These are phyloP conservation scores for Henricia sp. DNA, from an alignment of 53 echinoderm and acorn worm species.

Conservation along the genomic window DNA sequence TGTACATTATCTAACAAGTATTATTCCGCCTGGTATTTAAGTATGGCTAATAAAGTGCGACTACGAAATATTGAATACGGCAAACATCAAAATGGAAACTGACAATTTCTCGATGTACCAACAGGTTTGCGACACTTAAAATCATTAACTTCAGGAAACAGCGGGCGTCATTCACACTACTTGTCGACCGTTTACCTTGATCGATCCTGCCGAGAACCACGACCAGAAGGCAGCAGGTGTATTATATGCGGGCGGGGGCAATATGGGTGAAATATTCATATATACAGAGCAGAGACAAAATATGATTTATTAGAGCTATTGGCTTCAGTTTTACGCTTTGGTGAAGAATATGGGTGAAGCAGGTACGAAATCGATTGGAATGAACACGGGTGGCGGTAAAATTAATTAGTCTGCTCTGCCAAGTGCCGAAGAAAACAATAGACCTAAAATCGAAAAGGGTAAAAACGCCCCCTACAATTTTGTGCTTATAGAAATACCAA, in stretches of 20 bases:
- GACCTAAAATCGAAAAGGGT: not conserved
- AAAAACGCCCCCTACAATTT: conserved; percentile 7
- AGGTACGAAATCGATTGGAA: conserved; percentile 4
- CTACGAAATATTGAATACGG: too few species aligned
- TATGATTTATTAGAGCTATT: not conserved
- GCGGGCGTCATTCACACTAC: not conserved
- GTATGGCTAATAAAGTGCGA: too few species aligned
- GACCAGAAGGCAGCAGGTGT: conserved; percentile 10
- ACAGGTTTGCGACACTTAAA: too few species aligned
- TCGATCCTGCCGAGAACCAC: not conserved
- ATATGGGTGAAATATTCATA: not conserved
- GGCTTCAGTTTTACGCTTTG: conserved; percentile 9
- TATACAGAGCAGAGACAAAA: not conserved
- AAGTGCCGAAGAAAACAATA: not conserved
- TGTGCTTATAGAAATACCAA: too few species aligned
- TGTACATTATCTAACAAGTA: too few species aligned
- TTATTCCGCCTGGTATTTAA: too few species aligned
- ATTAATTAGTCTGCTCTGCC: not conserved
- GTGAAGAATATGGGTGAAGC: conserved; percentile 1
- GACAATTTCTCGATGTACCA: too few species aligned
- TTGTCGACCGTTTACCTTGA: not conserved
- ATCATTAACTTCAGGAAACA: conserved; percentile 36
- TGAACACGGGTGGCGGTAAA: not conserved
- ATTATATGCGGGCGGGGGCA: not conserved
- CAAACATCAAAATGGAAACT: too few species aligned